phyloP scores from a whole-genome alignment of 1,140 invertebrate genomes.

The Aphis gossypii region DNA sequence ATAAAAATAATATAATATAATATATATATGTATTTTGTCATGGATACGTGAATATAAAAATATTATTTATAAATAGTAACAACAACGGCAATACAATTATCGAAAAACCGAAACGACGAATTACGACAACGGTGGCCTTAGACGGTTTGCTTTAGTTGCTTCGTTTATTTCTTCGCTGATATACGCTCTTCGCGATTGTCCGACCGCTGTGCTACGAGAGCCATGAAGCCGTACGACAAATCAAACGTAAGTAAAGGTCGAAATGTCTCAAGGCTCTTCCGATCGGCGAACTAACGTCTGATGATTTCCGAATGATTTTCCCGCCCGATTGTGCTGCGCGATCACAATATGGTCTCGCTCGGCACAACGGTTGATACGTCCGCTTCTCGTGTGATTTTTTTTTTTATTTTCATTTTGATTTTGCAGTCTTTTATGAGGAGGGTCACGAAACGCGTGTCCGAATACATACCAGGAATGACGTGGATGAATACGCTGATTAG shows the following conservation, averaged over 20 bases:
- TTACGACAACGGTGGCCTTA: neutral
- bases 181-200: neutral
- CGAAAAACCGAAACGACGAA: neutral
- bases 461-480: slow-evolving; percentile 59
- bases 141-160: neutral
- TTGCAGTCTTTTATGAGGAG: slow-evolving; percentile 57
- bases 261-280: neutral
- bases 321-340: slow-evolving; percentile 4
- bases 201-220: neutral
- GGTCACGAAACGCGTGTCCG: slow-evolving; percentile 59
- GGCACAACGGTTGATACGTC: neutral
- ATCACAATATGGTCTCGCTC: slow-evolving; percentile 32
- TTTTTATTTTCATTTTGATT: neutral
- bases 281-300: neutral
- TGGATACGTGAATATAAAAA: slow-evolving; percentile 13
- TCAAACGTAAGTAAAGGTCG: slow-evolving; percentile 59
- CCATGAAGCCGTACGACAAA: slow-evolving; percentile 60
- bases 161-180: neutral
- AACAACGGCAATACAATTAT: neutral
- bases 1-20: no score
- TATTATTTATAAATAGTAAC: neutral
- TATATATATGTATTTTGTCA: no score
- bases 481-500: slow-evolving; percentile 60
- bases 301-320: neutral
- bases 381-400: neutral